Evolutionary conservation across 1,140 invertebrate species (phyloP).

Genomic region (Mya arenaria): DNA sequence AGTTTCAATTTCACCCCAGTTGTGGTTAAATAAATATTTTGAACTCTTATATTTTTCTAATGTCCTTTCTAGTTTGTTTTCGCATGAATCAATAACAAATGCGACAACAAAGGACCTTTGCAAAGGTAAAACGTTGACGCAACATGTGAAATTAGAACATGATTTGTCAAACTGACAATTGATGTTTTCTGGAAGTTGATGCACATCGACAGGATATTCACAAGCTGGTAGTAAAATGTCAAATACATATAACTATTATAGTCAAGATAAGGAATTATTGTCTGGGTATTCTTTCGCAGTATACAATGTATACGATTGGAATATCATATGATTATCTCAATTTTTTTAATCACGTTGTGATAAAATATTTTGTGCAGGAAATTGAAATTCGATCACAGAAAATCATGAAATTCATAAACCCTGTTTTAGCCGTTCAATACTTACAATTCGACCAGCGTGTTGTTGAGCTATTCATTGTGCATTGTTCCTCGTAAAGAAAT

Average conservation of each 20-base stretch:
- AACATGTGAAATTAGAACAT: conserved; percentile 3
- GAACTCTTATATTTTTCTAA: conserved; percentile 12
- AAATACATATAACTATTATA: neutral
- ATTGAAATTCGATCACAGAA: neutral
- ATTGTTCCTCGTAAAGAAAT: neutral
- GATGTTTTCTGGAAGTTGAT: neutral
- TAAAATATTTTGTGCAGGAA: neutral
- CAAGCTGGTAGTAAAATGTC: neutral
- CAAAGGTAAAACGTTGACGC: neutral
- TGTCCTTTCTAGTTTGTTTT: neutral
- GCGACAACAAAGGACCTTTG: neutral
- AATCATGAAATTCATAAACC: neutral
- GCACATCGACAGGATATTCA: neutral
- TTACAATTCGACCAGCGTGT: neutral
- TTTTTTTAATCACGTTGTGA: neutral
- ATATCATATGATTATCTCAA: neutral
- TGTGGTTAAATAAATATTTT: conserved; percentile 29
- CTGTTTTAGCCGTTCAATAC: no score
- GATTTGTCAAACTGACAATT: neutral
- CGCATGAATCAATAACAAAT: neutral
- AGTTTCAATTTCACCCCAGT: conserved; percentile 35
- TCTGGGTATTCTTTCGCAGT: neutral
- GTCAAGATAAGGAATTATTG: neutral
- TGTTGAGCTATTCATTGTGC: neutral
- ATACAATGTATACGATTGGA: neutral